Evolutionary conservation across 2,797 vertebrate species (phyloP).

Genomic region (Dallia pectoralis): DNA sequence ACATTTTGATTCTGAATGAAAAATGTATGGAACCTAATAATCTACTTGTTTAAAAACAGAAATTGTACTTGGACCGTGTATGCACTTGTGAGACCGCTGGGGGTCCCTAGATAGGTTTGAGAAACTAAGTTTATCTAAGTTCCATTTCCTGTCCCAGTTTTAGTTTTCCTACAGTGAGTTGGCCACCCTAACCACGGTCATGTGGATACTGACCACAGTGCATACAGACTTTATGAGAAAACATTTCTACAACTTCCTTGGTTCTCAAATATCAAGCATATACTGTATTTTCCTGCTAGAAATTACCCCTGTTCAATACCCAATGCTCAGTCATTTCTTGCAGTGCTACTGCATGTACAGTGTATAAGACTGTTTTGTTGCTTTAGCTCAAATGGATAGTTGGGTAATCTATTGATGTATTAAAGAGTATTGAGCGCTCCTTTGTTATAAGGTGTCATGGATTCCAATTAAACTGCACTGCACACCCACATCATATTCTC

Average conservation of each 20-base stretch:
- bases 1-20: slow-evolving; percentile 18
- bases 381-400: slow-evolving; percentile 65
- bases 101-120: no score
- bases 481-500: slow-evolving; percentile 61
- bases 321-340: background rate
- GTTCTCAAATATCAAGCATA: slow-evolving; percentile 33
- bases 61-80: slow-evolving; percentile 15
- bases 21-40: slow-evolving; percentile 26
- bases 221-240: slow-evolving; percentile 67
- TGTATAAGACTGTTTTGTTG: slow-evolving; percentile 38
- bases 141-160: slow-evolving; percentile 23
- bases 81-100: background rate
- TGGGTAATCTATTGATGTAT: slow-evolving; percentile 47
- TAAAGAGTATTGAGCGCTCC: slow-evolving; percentile 26
- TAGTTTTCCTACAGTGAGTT: background rate
- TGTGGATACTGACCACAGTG: slow-evolving; percentile 56
- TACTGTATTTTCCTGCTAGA: background rate
- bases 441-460: background rate
- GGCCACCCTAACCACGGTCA: slow-evolving; percentile 46
- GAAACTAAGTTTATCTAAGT: background rate
- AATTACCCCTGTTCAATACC: slow-evolving; percentile 6
- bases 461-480: slow-evolving; percentile 54
- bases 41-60: slow-evolving; percentile 9
- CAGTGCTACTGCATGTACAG: slow-evolving; percentile 20
- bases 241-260: slow-evolving; percentile 20